Base-by-base conservation (phyloP, 2,888 invertebrate genomes). In the Leptura quadrifasciata region DNA sequence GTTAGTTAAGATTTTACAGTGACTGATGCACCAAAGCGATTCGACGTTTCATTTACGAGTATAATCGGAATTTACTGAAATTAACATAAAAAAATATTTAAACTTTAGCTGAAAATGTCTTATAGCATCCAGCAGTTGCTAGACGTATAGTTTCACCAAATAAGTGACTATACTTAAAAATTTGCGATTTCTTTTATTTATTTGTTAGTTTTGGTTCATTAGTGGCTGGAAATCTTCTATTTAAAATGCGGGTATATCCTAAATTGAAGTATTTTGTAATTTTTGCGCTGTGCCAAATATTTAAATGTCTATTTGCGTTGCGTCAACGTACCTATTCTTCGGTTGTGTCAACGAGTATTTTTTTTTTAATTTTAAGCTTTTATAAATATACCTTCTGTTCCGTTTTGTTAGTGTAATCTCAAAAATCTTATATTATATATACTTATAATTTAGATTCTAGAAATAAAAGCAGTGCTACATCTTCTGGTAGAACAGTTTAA, bases 331-430 rank as follows among this genome's bases (percentile, higher is more conserved):
- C 54, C 55, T 74, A 55, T 67, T 47, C 58, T 54, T 61, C 63
- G 74, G 68, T 74, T 68, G 74, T 74, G 67, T 52, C 15, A 67
- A 61, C 9, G 21, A 69, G 69, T 58, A 69, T 69, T 69, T 68
- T 58, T 72, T 17, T 21, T 69, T 57, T 69, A 58, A 20, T 21
- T 69, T 57, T 69, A 58, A 57, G 17, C 24, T n/a, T 69, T 8
- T 1, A 31, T 17, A 55, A 69, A 24, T 3, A 4, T 70, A 58
- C 21, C n/a, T 70, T 57, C 15, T 57, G 6, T 57, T 31, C 6
- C 8, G 27, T 6, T 31, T 2, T 57, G 2, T 57, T 47, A 47
- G 12, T 12, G 12, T 39, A 47, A 1, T n/a, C 47, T 47, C 4
- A 47, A 47, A n/a, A n/a, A 47, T 12, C 47, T n/a, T n/a, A n/a